phyloP scores from a whole-genome alignment of 2,113 vertebrate genomes.

The Neodon shergylaensis region DNA sequence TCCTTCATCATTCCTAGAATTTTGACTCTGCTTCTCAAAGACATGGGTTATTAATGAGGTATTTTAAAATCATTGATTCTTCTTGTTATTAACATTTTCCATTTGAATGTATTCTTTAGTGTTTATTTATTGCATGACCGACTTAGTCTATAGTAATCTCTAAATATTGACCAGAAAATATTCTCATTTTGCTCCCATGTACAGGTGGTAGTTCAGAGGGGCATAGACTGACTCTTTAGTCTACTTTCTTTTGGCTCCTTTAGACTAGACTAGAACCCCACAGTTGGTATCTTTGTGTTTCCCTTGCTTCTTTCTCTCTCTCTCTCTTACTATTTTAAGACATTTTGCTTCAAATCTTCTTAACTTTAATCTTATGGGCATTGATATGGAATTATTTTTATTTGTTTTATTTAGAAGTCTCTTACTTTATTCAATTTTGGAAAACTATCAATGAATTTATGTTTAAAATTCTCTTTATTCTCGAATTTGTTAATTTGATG shows the following conservation, averaged over 20 bases:
- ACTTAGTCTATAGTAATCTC: neutral
- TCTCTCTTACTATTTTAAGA: neutral
- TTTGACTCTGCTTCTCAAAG: neutral
- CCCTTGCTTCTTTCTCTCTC: neutral
- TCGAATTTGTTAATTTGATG: neutral
- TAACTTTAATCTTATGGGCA: neutral
- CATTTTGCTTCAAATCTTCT: neutral
- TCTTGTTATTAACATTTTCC: neutral
- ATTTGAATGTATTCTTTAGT: neutral
- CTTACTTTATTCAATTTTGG: neutral
- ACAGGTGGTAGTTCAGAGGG: neutral
- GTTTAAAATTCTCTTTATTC: neutral
- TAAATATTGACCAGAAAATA: neutral
- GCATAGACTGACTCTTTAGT: neutral
- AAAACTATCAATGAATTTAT: neutral
- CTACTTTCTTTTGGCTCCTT: neutral
- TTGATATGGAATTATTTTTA: neutral
- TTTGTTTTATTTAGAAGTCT: neutral
- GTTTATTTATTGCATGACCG: neutral
- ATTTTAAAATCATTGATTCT: neutral
- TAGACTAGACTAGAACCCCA: neutral
- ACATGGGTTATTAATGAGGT: too few relatives aligned
- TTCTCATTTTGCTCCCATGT: neutral
- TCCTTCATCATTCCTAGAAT: neutral
- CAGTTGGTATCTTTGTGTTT: neutral